phyloP scores from a whole-genome alignment of 2,888 invertebrate genomes.

The Tachina grossa region DNA sequence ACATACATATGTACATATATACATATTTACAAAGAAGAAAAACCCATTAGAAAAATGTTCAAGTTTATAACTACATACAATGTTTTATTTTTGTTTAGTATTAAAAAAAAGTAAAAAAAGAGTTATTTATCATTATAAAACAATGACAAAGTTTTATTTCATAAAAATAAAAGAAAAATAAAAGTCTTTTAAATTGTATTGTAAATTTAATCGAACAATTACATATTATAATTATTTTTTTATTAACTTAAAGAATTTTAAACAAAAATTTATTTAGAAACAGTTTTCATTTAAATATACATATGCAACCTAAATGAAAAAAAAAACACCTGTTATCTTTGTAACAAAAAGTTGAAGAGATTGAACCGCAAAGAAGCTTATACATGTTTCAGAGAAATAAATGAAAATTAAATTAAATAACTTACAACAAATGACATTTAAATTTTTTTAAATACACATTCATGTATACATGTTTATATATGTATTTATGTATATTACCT shows the following conservation, averaged over 20 bases:
- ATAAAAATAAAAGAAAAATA: conserved; percentile 18
- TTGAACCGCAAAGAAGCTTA: conserved; percentile 25
- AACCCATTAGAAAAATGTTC: not conserved
- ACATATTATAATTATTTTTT: conserved; percentile 31
- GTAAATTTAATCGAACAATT: conserved; percentile 17
- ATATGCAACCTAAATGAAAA: conserved; percentile 19
- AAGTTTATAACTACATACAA: conserved; percentile 32
- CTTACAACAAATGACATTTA: conserved; percentile 70
- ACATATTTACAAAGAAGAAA: not conserved
- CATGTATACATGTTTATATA: conserved; percentile 11
- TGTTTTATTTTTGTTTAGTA: conserved; percentile 19
- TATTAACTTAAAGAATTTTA: conserved; percentile 46
- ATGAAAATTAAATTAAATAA: conserved; percentile 62
- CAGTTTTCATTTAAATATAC: conserved; percentile 9
- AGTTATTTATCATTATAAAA: conserved; percentile 58
- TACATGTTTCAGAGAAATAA: not conserved
- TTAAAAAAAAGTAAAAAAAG: not conserved
- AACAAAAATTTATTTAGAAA: conserved; percentile 36
- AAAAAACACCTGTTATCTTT: not conserved
- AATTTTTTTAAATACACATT: conserved; percentile 67
- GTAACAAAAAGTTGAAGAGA: conserved; percentile 7
- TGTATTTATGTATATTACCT: not conserved
- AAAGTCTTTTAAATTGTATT: conserved; percentile 23
- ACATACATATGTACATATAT: not conserved
- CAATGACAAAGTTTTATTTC: conserved; percentile 48